Conservation (phyloP, 64 coral and sea anemone genomes). For the Montipora sp. region DNA sequence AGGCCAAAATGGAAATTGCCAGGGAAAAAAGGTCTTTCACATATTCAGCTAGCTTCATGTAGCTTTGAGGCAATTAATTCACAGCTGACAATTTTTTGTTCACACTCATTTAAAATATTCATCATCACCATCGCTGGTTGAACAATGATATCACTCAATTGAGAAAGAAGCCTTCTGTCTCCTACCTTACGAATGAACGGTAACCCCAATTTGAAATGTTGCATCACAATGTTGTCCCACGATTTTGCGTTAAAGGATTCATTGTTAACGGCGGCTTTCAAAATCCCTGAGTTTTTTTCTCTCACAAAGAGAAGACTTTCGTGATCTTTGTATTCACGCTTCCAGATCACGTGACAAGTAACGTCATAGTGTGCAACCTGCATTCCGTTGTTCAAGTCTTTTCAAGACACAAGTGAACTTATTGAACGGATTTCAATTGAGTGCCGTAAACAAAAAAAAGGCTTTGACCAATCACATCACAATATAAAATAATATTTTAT, state of each 20-base stretch:
- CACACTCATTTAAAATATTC: neutral
- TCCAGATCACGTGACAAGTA: slow-evolving; percentile 1
- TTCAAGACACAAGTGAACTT: neutral
- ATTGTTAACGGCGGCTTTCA: neutral
- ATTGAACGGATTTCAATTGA: too few relatives aligned
- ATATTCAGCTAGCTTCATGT: neutral
- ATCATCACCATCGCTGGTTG: neutral
- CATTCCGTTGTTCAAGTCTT: neutral
- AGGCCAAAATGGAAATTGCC: neutral
- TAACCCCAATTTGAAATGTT: neutral
- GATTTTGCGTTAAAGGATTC: neutral
- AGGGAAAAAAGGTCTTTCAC: neutral
- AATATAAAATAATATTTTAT: too few relatives aligned
- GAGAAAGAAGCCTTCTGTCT: neutral
- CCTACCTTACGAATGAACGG: neutral
- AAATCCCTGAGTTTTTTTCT: neutral
- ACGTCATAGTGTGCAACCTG: neutral
- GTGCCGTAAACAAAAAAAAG: neutral
- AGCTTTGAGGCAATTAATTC: neutral
- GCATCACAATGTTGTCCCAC: neutral
- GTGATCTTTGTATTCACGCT: slow-evolving; percentile 16
- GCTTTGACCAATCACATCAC: too few relatives aligned
- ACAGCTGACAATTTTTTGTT: neutral
- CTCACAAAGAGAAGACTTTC: neutral
- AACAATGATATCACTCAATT: too few relatives aligned